These are phyloP conservation scores for Passer montanus DNA, from an alignment of 2,113 vertebrate genomes.

Conservation along the genomic window DNA sequence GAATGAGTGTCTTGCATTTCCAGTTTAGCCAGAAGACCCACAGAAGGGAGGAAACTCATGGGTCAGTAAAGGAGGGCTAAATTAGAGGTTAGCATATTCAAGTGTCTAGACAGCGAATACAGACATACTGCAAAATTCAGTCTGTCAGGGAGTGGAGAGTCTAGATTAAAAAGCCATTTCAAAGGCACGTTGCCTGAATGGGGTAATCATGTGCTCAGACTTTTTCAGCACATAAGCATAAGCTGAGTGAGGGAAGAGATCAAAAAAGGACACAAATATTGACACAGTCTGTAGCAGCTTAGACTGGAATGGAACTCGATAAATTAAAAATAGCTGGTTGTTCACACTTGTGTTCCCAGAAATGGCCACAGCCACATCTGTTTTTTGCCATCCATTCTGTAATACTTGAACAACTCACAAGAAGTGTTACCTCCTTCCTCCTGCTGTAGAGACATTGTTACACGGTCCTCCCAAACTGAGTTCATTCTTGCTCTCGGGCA, in stretches of 20 bases:
- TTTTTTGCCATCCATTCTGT: not conserved
- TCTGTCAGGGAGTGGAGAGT: constrained; percentile 67
- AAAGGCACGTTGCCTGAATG: constrained; percentile 61
- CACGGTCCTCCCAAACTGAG: not conserved
- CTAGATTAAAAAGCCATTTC: constrained; percentile 69
- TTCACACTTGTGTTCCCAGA: constrained; percentile 46
- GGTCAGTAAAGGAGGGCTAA: constrained; percentile 67
- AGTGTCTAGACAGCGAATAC: constrained; percentile 69
- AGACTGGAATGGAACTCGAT: constrained; percentile 44
- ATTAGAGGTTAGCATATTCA: constrained; percentile 68
- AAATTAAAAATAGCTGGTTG: constrained; percentile 54
- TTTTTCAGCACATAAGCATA: constrained; percentile 61
- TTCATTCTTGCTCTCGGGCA: constrained; percentile 2
- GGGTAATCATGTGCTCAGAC: constrained; percentile 63
- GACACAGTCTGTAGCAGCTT: constrained; percentile 46
- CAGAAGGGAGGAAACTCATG: constrained; percentile 58
- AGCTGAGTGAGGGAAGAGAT: constrained; percentile 45
- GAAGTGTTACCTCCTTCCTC: not conserved
- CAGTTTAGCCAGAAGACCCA: constrained; percentile 67
- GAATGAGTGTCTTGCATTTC: constrained; percentile 55
- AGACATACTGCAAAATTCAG: constrained; percentile 66
- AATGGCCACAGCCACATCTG: constrained; percentile 18
- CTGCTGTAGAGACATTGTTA: not conserved
- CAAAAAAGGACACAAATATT: constrained; percentile 60
- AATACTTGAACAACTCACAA: not conserved